phyloP scores from a whole-genome alignment of 2,888 invertebrate species.

The Erpobdella octoculata region DNA sequence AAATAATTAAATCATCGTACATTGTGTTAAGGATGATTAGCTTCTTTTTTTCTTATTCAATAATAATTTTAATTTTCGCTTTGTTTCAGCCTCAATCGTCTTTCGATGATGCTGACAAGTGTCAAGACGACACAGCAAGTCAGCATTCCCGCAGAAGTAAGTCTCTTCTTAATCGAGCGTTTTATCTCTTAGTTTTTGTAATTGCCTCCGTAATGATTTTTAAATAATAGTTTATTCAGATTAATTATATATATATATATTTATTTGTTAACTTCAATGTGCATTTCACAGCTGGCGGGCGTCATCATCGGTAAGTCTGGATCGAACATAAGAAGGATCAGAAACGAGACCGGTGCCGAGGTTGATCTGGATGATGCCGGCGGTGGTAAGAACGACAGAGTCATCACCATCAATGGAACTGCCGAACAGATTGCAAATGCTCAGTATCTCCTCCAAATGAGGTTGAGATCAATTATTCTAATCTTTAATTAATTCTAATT shows the following conservation, averaged over 20 bases:
- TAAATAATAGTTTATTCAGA: not conserved
- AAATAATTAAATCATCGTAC: not conserved
- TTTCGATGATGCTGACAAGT: slow-evolving; percentile 2
- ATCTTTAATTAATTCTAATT: not conserved
- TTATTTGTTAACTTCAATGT: not conserved
- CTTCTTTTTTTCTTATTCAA: not conserved
- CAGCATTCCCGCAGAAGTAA: slow-evolving; percentile 94
- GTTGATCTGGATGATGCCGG: slow-evolving; percentile 92
- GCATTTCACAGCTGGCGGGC: slow-evolving; percentile 71
- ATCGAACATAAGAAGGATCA: slow-evolving; percentile 86
- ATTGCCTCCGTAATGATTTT: not conserved
- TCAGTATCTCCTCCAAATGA: slow-evolving; percentile 94
- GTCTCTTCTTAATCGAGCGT: slow-evolving; percentile 47
- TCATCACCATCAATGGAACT: slow-evolving; percentile 87
- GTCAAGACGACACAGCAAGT: slow-evolving; percentile 63
- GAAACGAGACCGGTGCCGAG: slow-evolving; percentile 87
- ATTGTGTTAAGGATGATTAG: not conserved
- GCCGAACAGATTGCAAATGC: slow-evolving; percentile 90
- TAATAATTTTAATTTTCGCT: not conserved
- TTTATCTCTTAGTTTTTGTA: not conserved
- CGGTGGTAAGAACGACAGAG: slow-evolving; percentile 71
- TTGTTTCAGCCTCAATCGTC: not conserved
- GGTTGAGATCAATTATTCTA: slow-evolving; percentile 59
- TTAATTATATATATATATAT: not conserved
- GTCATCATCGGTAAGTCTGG: slow-evolving; percentile 98